Base-by-base conservation (phyloP, 2,797 vertebrate species). In the Melanogrammus aeglefinus region DNA sequence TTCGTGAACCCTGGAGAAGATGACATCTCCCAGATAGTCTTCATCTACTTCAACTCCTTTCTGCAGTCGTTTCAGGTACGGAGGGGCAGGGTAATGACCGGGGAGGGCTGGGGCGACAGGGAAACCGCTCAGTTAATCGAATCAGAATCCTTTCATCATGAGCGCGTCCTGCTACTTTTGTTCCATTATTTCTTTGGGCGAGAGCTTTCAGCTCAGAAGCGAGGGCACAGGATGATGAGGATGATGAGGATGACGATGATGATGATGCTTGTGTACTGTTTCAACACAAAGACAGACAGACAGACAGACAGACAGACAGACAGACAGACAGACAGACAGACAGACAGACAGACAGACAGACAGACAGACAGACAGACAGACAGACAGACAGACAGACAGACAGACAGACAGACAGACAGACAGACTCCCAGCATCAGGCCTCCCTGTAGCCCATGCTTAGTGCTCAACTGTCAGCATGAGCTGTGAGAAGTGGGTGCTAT, bases 11-110 rank as follows among this genome's bases (percentile, higher is more conserved):
- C 98, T 0, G 96, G 97, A 1, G 97, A 99, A 84, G 97, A 99
- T 14, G 96, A 98, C 87, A 96, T 99, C 86, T 97, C 98, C 0
- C 97, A 99, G 89, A 96, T 99, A 0, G 96, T 99, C 83, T 99
- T 99, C 91, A 96, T 99, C 93, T 99, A 99, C 80, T 99, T 99
- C 92, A 99, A 99, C 93, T 99, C 98, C 74, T 98, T 99, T 88
- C 89, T 99, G 57, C 97, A 99, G 92, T 99, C 98, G 6, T 99
- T 99, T 91, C 98, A 99, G 97, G 98, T 92, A 76, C 88, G 85
- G 72, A 38, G 0, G 24, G 8, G 31, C 33, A 66, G 51, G 75
- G 3, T 13, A 16, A 44, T 13, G 10, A 16, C 12, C 3, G 2
- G 74, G 47, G 36, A 18, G 76, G 75, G 78, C 35, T 47, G 16